Evolutionary conservation across 2,888 invertebrate genomes (phyloP).

Genomic region (Ormyrus thymus): DNA sequence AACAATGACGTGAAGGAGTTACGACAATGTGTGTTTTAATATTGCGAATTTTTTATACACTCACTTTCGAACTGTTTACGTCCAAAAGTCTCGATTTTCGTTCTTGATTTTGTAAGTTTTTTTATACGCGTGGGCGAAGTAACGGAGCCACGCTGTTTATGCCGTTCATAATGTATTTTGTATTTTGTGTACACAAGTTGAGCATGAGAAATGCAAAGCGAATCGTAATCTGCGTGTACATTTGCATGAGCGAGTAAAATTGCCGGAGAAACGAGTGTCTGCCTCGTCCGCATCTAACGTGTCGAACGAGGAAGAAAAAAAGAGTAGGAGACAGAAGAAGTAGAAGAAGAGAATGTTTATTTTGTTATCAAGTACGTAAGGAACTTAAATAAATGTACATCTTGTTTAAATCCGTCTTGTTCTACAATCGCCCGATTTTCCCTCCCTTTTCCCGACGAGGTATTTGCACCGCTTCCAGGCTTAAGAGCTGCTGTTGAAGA

Average conservation of each 20-base stretch:
- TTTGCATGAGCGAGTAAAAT: conserved; percentile 42
- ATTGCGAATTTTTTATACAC: neutral
- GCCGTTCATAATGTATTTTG: conserved; percentile 37
- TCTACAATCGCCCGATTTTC: conserved; percentile 2
- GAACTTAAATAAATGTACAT: conserved; percentile 54
- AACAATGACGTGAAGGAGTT: conserved; percentile 43
- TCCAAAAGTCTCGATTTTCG: neutral
- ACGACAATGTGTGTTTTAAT: conserved; percentile 43
- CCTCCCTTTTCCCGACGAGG: neutral
- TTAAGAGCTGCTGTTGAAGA: conserved; percentile 14
- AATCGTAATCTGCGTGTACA: conserved; percentile 38
- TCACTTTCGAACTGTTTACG: neutral
- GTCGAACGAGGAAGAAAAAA: conserved; percentile 22
- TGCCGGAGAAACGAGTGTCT: conserved; percentile 37
- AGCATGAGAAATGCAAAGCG: conserved; percentile 44
- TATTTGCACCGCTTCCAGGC: neutral
- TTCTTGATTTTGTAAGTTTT: conserved; percentile 34
- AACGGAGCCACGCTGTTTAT: conserved; percentile 28
- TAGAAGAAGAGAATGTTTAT: conserved; percentile 36
- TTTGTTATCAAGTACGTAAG: conserved; percentile 51
- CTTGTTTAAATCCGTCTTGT: conserved; percentile 47
- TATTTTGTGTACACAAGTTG: conserved; percentile 33
- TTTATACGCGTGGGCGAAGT: conserved; percentile 1
- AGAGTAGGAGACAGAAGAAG: conserved; percentile 15
- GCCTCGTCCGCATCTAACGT: conserved; percentile 31